A percentile compares a stretch with the other conserved stretches of the same genome.
Conservation (phyloP, 92 coral and sea anemone species). For the Heteractis magnifica region DNA sequence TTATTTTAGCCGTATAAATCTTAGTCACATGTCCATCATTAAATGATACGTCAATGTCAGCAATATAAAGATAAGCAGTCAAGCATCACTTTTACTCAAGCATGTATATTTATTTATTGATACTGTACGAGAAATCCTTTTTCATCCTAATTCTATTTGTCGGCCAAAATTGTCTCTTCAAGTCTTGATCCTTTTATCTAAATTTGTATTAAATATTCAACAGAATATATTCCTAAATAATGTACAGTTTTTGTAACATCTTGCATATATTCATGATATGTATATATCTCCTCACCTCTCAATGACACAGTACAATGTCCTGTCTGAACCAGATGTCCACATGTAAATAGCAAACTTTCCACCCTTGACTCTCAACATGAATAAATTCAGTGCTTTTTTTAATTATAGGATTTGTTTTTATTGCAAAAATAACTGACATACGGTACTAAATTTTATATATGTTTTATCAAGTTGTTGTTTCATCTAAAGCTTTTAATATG, state of each 20-base stretch:
- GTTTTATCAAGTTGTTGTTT: background rate
- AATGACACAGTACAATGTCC: background rate
- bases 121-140: background rate
- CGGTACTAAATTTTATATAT: background rate
- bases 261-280: conserved; percentile 1
- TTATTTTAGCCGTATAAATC: background rate
- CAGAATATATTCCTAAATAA: background rate
- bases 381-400: background rate
- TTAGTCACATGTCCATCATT: conserved; percentile 11
- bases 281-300: conserved; percentile 5
- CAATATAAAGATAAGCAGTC: conserved; percentile 16
- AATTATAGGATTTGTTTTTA: background rate
- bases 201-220: background rate
- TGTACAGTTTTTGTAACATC: background rate
- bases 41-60: conserved; percentile 7
- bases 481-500: background rate
- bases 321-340: conserved; percentile 17
- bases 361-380: background rate
- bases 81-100: conserved; percentile 21
- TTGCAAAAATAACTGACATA: background rate
- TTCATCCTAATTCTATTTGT: background rate
- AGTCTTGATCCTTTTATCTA: background rate
- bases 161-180: background rate
- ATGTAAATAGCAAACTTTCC: conserved; percentile 9
- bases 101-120: conserved; percentile 13